A percentile compares a stretch with the other conserved stretches of the same genome.
Evolutionary conservation across 2,888 invertebrate species (phyloP).

Genomic region (Ophraella communa): DNA sequence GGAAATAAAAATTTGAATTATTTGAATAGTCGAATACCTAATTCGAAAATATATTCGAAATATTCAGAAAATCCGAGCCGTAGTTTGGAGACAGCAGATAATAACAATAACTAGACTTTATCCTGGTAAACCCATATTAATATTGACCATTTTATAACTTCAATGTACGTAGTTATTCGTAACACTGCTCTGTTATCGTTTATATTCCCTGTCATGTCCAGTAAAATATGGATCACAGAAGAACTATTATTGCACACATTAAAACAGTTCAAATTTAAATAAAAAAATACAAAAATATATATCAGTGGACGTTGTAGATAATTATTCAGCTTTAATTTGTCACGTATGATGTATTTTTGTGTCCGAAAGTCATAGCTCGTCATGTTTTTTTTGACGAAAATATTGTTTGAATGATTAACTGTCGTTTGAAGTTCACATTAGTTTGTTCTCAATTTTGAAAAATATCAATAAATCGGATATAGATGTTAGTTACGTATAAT

Average conservation of each 20-base stretch:
- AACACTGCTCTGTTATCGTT: neutral
- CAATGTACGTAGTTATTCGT: neutral
- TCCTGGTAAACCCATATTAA: neutral
- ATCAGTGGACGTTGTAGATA: neutral
- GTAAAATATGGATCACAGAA: neutral
- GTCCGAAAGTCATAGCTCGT: neutral
- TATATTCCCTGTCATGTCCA: neutral
- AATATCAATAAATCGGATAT: no score
- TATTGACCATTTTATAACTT: neutral
- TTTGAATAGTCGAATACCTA: no score
- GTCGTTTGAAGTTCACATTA: neutral
- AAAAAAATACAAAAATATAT: slow-evolving; percentile 2
- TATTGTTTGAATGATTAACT: neutral
- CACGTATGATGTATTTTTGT: slow-evolving; percentile 5
- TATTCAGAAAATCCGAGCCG: no score
- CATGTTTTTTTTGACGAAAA: slow-evolving; percentile 1
- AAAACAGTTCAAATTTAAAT: slow-evolving; percentile 5
- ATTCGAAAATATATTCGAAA: no score
- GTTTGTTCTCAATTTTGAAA: neutral
- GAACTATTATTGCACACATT: neutral
- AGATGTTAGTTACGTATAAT: no score
- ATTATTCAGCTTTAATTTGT: slow-evolving; percentile 16
- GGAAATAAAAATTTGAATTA: no score
- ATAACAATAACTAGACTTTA: no score
- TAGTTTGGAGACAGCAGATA: no score